Evolutionary conservation across 2,113 vertebrate genomes (phyloP).

Genomic region (Urocynchramus pylzowi): DNA sequence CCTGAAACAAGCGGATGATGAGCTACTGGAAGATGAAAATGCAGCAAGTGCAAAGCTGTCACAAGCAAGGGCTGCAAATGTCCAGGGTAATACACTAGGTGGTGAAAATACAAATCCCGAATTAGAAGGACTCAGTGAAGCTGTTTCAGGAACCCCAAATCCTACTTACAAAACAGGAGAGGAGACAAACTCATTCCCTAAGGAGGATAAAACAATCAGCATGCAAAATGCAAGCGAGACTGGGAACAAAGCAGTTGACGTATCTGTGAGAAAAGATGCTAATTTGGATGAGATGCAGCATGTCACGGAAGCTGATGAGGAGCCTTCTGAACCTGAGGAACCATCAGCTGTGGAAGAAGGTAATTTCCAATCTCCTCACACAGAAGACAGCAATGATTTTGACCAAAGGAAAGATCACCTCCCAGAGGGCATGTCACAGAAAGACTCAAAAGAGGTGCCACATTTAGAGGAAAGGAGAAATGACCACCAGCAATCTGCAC

Average conservation of each 20-base stretch:
- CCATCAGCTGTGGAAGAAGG: not conserved
- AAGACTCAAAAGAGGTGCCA: not conserved
- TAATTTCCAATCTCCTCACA: not conserved
- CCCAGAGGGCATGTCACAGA: not conserved
- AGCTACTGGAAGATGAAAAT: constrained; percentile 91
- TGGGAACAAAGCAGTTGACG: not conserved
- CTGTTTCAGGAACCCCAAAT: not conserved
- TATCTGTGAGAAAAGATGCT: not conserved
- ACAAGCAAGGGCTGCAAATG: not conserved
- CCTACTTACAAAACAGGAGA: not conserved
- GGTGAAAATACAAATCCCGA: not conserved
- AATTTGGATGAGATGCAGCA: not conserved
- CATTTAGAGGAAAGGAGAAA: not conserved
- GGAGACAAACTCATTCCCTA: not conserved
- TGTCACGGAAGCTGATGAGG: not conserved
- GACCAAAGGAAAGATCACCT: not conserved
- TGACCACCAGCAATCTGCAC: not conserved
- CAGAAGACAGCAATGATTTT: not conserved
- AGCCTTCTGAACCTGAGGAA: not conserved
- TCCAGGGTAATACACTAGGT: not conserved
- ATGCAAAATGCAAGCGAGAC: not conserved
- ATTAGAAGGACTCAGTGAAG: not conserved
- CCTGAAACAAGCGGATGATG: constrained; percentile 34
- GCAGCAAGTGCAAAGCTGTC: constrained; percentile 70
- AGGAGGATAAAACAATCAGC: not conserved